Evolutionary conservation across 2,888 invertebrate species (phyloP), one percentile per base, ranked within the genome.

Genomic region (Diadegma fenestrale): DNA sequence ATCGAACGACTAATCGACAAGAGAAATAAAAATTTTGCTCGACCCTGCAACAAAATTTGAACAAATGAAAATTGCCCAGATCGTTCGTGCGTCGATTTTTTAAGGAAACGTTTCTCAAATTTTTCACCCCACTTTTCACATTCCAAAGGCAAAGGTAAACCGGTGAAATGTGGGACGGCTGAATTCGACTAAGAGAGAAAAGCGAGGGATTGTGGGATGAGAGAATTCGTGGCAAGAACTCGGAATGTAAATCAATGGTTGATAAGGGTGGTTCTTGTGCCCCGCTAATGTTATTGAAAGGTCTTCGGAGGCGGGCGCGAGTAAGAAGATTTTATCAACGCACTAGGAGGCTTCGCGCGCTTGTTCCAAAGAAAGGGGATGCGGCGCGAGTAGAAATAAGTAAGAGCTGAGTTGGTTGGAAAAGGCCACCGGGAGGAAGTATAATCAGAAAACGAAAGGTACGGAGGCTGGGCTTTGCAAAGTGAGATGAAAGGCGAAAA

Each of bases 181-280:
- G 14, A 26, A 26, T 64, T n/a, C 71, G 66, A 81, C 64, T 69
- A 22, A 26, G 69, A 79, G 75, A 84, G 77, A 61, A 75, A 63
- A 37, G 68, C 45, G 33, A 68, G 66, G 81, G 64, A 77, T 54
- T 41, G 77, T 72, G 66, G 68, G 77, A 37, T 63, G 48, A 61
- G 54, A 79, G 78, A 61, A 88, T 89, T 88, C 87, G 88, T 80
- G 89, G 90, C 89, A 90, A 89, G 89, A 90, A 91, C 91, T 91
- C 85, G 88, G 88, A 91, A 92, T 92, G 90, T 92, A 92, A 92
- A 92, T 92, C 92, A 91, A 91, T 90, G 89, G 89, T 88, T 89
- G 91, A 91, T 92, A 91, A 92, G 91, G 89, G 88, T 88, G 88
- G 88, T 88, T 87, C 89, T 89, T 78, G 71, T 84, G 82, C 71